These are phyloP conservation scores for Poecilia velifera DNA, from an alignment of 2,797 vertebrate species.

Conservation along the genomic window DNA sequence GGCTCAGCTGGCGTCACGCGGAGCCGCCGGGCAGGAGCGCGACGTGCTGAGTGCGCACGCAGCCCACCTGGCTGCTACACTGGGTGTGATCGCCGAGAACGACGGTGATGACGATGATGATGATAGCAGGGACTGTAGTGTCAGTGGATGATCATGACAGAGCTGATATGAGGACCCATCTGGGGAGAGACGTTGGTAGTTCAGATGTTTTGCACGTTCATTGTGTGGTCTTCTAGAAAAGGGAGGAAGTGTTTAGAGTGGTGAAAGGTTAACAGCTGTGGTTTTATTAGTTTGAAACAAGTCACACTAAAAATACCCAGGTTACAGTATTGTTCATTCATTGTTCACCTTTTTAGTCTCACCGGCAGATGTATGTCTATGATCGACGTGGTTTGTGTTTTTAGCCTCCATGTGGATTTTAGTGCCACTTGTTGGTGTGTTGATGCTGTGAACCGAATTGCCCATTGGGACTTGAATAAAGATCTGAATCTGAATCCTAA, in stretches of 20 bases:
- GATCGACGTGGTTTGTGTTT: too few species aligned
- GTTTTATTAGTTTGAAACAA: not conserved
- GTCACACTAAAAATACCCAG: not conserved
- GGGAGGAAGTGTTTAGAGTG: not conserved
- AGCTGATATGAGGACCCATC: slow-evolving; percentile 31
- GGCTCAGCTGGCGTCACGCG: slow-evolving; percentile 41
- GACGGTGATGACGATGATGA: slow-evolving; percentile 5
- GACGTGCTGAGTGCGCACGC: slow-evolving; percentile 19
- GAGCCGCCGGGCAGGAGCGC: slow-evolving; percentile 22
- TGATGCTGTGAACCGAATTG: too few species aligned
- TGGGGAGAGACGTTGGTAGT: slow-evolving; percentile 15
- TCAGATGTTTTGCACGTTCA: not conserved
- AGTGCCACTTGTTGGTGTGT: too few species aligned
- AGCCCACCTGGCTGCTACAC: slow-evolving; percentile 42
- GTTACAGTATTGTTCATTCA: not conserved
- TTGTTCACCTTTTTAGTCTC: too few species aligned
- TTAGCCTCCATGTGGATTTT: too few species aligned
- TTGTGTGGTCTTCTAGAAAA: not conserved
- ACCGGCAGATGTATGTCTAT: too few species aligned
- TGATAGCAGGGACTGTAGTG: slow-evolving; percentile 10
- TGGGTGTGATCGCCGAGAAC: slow-evolving; percentile 35
- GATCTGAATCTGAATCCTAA: not conserved
- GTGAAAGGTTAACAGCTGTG: not conserved
- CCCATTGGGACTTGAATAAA: too few species aligned
- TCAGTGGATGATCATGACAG: slow-evolving; percentile 33